These are phyloP conservation scores for Hypsibius dujardini DNA, from an alignment of 1,140 invertebrate genomes.

Conservation along the genomic window DNA sequence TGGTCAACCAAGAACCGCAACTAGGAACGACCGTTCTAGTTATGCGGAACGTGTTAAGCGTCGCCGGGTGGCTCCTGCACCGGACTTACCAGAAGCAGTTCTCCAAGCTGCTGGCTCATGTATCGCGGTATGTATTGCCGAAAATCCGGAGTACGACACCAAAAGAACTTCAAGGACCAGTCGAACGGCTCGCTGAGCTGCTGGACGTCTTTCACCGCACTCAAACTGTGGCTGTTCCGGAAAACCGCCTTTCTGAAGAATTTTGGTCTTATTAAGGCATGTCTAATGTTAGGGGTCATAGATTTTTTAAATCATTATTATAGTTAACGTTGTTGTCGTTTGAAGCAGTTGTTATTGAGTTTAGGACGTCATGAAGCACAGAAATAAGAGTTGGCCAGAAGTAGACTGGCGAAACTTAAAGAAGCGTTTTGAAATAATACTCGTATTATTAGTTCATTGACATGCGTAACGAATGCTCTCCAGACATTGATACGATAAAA, in stretches of 20 bases:
- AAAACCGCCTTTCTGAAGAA: neutral
- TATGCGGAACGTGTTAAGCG: neutral
- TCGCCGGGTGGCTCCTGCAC: neutral
- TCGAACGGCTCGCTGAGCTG: neutral
- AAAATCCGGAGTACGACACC: neutral
- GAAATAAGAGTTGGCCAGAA: no score
- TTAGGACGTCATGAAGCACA: no score
- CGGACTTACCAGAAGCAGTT: slow-evolving; percentile 2
- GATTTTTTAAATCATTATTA: no score
- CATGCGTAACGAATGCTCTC: no score
- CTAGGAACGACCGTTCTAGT: slow-evolving; percentile 7
- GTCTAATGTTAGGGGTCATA: no score
- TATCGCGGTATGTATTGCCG: neutral
- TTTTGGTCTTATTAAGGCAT: neutral
- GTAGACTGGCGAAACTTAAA: no score
- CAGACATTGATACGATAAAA: no score
- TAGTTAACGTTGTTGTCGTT: no score
- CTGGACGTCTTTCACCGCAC: neutral
- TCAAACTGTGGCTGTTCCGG: neutral
- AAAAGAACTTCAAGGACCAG: neutral
- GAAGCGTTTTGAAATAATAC: no score
- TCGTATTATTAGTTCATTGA: no score
- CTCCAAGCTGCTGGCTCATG: neutral
- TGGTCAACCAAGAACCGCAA: neutral
- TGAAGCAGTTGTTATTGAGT: no score